Evolutionary conservation across 2,113 vertebrate genomes (phyloP), one percentile per base, ranked within the genome.

Genomic region (Mesitornis unicolor): DNA sequence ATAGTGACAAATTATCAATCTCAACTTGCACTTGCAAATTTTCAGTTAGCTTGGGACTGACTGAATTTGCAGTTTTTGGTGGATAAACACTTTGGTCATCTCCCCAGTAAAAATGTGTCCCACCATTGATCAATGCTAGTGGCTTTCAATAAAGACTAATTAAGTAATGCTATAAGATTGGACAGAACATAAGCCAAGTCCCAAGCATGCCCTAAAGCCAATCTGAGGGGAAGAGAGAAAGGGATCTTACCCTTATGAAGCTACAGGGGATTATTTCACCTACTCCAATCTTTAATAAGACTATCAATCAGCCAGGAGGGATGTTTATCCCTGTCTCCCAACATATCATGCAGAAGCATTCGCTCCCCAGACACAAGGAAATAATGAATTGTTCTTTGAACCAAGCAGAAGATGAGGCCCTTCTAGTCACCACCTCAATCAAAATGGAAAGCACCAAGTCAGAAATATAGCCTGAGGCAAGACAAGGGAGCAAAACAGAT

Each of bases 361-460:
- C 54, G 64, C 94, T 94, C 91, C 90, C 95, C 80, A 96, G 93
- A 95, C 71, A 96, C 16, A 6, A 94, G 91, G 77, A 97, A 98
- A 97, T 97, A 98, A 98, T 97, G 91, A 97, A 97, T 96, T 96
- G 90, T 94, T 92, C 91, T 97, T 97, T 94, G 92, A 96, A 96
- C 86, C 96, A 96, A 87, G 69, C 78, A 95, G 91, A 97, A 96
- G 87, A 96, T 91, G 89, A 97, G 74, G 60, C 59, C 85, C 94
- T 87, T 94, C 82, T 80, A 91, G 87, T 84, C 29, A 18, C 83
- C 94, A 92, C 38, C 65, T 97, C 94, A 96, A 97, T 98, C 95
- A 98, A 96, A 97, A 97, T 88, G 68, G 94, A 98, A 96, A 89
- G 61, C 60, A 84, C 68, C 90, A 94, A 80, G 87, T 84, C 81